Conservation (phyloP, 2,888 invertebrate genomes). For the Caenorhabditis uteleia region DNA sequence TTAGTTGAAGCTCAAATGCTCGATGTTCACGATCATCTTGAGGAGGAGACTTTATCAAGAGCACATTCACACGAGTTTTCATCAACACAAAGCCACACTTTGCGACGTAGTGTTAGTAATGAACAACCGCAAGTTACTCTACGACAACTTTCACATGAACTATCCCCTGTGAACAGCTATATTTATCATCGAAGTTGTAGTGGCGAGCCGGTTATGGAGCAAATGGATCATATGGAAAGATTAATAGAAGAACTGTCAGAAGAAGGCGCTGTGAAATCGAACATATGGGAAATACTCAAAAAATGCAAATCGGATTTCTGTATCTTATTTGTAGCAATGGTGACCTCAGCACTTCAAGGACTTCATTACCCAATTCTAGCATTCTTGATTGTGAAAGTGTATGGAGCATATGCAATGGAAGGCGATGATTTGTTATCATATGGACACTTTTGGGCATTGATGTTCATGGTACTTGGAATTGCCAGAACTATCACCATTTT, state of each 20-base stretch:
- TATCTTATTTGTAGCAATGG: conserved; percentile 13
- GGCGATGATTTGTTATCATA: conserved; percentile 66
- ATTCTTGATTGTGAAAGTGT: conserved; percentile 12
- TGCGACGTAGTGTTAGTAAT: too few species aligned
- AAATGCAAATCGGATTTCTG: conserved; percentile 18
- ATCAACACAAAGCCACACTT: too few species aligned
- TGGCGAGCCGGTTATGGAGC: conserved; percentile 3
- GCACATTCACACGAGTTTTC: too few species aligned
- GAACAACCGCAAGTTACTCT: too few species aligned
- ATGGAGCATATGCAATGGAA: conserved; percentile 18
- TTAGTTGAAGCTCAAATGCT: conserved; percentile 69
- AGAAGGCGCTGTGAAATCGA: conserved; percentile 25
- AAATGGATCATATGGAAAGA: conserved; percentile 29
- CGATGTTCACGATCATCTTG: conserved; percentile 34
- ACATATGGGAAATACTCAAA: conserved; percentile 18
- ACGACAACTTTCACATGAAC: conserved; percentile 14
- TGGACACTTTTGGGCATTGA: conserved; percentile 72
- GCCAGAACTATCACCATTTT: conserved; percentile 56
- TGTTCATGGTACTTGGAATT: conserved; percentile 69
- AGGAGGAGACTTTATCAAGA: too few species aligned
- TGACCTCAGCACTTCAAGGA: conserved; percentile 18
- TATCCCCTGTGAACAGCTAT: conserved; percentile 18
- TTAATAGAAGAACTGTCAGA: conserved; percentile 16
- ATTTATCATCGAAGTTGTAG: conserved; percentile 18
- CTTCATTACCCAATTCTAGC: conserved; percentile 22